phyloP scores from a whole-genome alignment of 2,888 invertebrate genomes.

The Keiferia lycopersicella region DNA sequence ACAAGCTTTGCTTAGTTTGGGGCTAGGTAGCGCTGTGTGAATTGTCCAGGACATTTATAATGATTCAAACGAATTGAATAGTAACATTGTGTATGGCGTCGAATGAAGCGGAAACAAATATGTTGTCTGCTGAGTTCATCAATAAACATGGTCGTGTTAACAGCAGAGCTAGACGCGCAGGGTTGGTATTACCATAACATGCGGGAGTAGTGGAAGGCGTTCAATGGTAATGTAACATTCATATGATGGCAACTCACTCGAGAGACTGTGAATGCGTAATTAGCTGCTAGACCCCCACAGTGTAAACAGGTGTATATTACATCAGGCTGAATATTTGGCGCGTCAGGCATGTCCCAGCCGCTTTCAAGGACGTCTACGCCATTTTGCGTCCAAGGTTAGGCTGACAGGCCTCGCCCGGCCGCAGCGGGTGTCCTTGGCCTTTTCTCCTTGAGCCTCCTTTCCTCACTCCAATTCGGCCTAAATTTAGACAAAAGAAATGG shows the following conservation, averaged over 20 bases:
- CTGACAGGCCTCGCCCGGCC: slow-evolving; percentile 49
- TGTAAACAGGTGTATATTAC: slow-evolving; percentile 10
- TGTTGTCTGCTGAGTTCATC: slow-evolving; percentile 32
- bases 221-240: slow-evolving; percentile 24
- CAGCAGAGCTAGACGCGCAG: slow-evolving; percentile 27
- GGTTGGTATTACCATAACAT: slow-evolving; percentile 27
- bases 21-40: no score
- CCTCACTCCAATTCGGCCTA: slow-evolving; percentile 40
- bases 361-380: slow-evolving; percentile 50
- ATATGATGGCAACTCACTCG: slow-evolving; percentile 10
- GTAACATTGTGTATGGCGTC: slow-evolving; percentile 23
- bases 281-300: slow-evolving; percentile 13
- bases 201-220: slow-evolving; percentile 25
- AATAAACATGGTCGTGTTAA: slow-evolving; percentile 37
- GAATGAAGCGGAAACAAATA: slow-evolving; percentile 33
- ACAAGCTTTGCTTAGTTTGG: no score
- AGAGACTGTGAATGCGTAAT: slow-evolving; percentile 15
- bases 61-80: slow-evolving; percentile 22
- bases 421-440: slow-evolving; percentile 57
- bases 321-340: slow-evolving; percentile 14
- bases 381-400: slow-evolving; percentile 55
- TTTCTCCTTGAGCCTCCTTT: slow-evolving; percentile 45
- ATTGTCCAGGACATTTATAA: no score
- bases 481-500: slow-evolving; percentile 39
- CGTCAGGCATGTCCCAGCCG: slow-evolving; percentile 20